These are phyloP conservation scores for Oscheius onirici DNA, from an alignment of 2,888 invertebrate species.

Conservation along the genomic window DNA sequence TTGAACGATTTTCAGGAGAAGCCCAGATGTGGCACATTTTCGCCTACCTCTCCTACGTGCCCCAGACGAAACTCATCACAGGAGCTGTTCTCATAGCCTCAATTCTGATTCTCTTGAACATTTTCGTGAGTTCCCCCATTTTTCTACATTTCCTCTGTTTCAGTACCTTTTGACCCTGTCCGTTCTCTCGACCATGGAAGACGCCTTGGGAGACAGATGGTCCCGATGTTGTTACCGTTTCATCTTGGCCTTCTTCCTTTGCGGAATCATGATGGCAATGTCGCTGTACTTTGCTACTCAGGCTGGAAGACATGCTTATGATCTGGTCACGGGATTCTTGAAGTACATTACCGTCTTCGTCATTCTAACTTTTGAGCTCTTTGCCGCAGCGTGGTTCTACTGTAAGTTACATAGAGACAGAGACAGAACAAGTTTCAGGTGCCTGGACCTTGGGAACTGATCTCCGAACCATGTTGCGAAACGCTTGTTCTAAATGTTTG, in stretches of 20 bases:
- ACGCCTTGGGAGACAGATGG: constrained; percentile 67
- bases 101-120: constrained; percentile 60
- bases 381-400: constrained; percentile 70
- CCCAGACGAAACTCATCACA: constrained; percentile 62
- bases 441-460: constrained; percentile 70
- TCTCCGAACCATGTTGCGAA: constrained; percentile 62
- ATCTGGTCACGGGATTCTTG: constrained; percentile 65
- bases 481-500: constrained; percentile 66
- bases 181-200: constrained; percentile 67
- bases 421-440: constrained; percentile 45
- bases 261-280: constrained; percentile 54
- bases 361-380: constrained; percentile 66
- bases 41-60: constrained; percentile 64
- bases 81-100: constrained; percentile 59
- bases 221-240: constrained; percentile 69
- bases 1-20: constrained; percentile 49
- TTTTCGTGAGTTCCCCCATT: constrained; percentile 57
- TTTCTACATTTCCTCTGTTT: constrained; percentile 14
- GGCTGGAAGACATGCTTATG: constrained; percentile 67
- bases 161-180: constrained; percentile 67
- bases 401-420: constrained; percentile 58
- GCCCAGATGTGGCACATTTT: constrained; percentile 67
- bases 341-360: constrained; percentile 67
- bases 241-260: constrained; percentile 63
- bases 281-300: constrained; percentile 67